These are phyloP conservation scores for Dipodomys spectabilis DNA, from an alignment of 2,113 vertebrate species.

Conservation along the genomic window DNA sequence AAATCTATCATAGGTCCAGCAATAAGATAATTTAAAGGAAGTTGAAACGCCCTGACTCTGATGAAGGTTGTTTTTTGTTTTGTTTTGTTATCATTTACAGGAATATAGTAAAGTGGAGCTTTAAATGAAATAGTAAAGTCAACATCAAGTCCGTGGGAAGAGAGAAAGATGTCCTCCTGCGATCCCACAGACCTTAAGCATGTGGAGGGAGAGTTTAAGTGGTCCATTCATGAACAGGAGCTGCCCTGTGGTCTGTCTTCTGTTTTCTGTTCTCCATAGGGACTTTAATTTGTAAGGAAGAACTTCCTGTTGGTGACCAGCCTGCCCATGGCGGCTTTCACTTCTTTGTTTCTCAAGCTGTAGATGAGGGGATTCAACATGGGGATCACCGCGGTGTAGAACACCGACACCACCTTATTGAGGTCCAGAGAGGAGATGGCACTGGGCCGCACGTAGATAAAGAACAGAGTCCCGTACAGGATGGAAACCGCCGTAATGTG, in stretches of 20 bases:
- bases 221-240: no score
- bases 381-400: constrained; percentile 65
- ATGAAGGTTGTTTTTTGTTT: no score
- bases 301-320: neutral
- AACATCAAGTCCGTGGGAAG: no score
- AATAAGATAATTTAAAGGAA: neutral
- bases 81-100: no score
- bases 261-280: neutral
- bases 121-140: no score
- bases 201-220: neutral
- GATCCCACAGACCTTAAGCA: neutral
- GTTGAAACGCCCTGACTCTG: neutral
- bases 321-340: constrained; percentile 48
- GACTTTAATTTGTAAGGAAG: neutral
- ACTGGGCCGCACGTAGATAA: constrained; percentile 38
- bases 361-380: constrained; percentile 74
- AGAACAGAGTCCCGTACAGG: constrained; percentile 66
- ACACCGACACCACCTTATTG: constrained; percentile 61
- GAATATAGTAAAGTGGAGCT: no score
- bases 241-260: neutral
- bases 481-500: constrained; percentile 60
- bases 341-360: constrained; percentile 71
- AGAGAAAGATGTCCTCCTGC: no score
- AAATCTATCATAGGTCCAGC: neutral
- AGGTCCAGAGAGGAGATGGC: constrained; percentile 41